Evolutionary conservation across 2,797 vertebrate genomes (phyloP).

Genomic region (Lycodopsis pacificus): DNA sequence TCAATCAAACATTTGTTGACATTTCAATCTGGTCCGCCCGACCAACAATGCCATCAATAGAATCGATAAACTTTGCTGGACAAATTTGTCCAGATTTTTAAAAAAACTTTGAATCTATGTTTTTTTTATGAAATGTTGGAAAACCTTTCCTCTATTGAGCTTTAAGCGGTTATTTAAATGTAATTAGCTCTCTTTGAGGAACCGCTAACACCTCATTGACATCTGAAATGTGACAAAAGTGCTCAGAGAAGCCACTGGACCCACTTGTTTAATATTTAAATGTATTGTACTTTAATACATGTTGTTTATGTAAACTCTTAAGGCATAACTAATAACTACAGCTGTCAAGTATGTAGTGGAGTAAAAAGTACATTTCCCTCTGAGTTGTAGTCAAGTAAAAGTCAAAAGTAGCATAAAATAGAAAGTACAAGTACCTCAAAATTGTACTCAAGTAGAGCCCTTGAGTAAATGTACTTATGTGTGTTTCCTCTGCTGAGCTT

Average conservation of each 20-base stretch:
- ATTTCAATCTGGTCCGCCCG: neutral
- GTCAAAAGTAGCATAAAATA: neutral
- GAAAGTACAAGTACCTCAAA: neutral
- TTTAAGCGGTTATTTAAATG: neutral
- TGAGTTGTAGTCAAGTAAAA: neutral
- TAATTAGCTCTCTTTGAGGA: neutral
- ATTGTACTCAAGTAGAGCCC: neutral
- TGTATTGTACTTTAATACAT: neutral
- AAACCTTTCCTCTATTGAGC: neutral
- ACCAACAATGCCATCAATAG: neutral
- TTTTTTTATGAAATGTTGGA: neutral
- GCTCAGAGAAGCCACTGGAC: neutral
- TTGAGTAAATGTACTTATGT: neutral
- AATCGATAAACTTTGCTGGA: too few species aligned
- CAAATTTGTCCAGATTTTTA: neutral
- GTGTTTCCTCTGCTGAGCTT: neutral
- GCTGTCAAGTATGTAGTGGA: neutral
- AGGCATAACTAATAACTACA: neutral
- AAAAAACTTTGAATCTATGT: neutral
- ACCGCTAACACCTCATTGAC: neutral
- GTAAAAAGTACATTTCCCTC: conserved; percentile 3
- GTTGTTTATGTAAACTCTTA: neutral
- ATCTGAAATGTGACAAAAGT: neutral
- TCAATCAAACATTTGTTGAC: neutral
- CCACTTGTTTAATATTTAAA: neutral